phyloP scores from a whole-genome alignment of 2,888 invertebrate genomes.

The Alsophila aescularia region DNA sequence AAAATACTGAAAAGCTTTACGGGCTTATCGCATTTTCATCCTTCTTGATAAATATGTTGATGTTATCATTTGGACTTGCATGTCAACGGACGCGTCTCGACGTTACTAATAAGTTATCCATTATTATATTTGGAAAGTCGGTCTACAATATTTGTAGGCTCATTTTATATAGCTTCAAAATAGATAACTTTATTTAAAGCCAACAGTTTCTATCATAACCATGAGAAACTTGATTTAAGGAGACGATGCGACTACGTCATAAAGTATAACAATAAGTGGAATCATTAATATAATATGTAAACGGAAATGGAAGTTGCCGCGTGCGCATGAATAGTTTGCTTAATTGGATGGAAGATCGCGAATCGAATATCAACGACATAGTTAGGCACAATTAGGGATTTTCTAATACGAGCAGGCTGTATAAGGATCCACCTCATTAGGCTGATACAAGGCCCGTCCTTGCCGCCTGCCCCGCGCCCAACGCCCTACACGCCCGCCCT shows the following conservation, averaged over 20 bases:
- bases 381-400: slow-evolving; percentile 75
- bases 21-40: no score
- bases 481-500: slow-evolving; percentile 52
- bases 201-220: no score
- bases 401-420: slow-evolving; percentile 68
- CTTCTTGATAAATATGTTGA: no score
- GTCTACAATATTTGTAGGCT: no score
- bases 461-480: slow-evolving; percentile 39
- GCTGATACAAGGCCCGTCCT: slow-evolving; percentile 60
- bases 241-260: no score
- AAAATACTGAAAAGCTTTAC: slow-evolving; percentile 36
- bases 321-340: slow-evolving; percentile 50
- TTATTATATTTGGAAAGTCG: no score
- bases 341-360: slow-evolving; percentile 66
- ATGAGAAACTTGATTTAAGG: no score
- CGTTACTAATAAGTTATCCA: no score
- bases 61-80: no score
- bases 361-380: slow-evolving; percentile 71
- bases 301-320: slow-evolving; percentile 38
- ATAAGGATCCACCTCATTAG: slow-evolving; percentile 75
- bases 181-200: no score
- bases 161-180: no score
- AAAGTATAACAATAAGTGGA: slow-evolving; percentile 14
- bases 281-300: slow-evolving; percentile 32
- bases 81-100: no score